phyloP scores from a whole-genome alignment of 2,113 vertebrate genomes.

The Macquaria ambigua region DNA sequence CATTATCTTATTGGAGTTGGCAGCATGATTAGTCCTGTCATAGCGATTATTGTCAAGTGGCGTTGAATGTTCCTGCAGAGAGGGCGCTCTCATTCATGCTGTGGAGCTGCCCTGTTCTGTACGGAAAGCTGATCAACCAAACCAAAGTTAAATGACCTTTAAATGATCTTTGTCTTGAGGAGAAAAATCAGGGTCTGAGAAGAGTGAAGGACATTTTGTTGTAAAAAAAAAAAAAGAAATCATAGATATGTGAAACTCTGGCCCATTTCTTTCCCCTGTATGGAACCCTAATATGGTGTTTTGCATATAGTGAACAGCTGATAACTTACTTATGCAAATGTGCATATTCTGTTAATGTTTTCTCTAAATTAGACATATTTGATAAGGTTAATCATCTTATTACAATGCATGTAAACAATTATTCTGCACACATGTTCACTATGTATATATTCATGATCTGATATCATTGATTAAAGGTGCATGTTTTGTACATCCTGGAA shows the following conservation, averaged over 20 bases:
- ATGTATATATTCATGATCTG: neutral
- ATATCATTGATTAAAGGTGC: neutral
- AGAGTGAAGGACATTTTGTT: neutral
- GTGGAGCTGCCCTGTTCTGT: neutral
- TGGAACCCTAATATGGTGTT: neutral
- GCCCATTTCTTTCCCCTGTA: neutral
- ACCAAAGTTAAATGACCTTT: constrained; percentile 11
- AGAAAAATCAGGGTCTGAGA: neutral
- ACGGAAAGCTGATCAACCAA: constrained; percentile 28
- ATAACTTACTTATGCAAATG: neutral
- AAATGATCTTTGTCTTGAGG: neutral
- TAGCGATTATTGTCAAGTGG: constrained; percentile 24
- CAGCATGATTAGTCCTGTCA: constrained; percentile 66
- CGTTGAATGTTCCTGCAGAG: constrained; percentile 27
- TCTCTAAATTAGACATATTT: neutral
- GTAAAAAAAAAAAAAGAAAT: neutral
- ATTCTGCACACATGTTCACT: neutral
- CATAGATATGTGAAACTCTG: neutral
- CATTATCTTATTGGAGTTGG: constrained; percentile 47
- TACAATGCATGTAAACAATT: neutral
- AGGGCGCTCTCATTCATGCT: constrained; percentile 1
- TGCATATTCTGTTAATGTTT: neutral
- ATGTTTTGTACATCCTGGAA: neutral
- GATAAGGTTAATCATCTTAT: neutral
- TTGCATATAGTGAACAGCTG: neutral